Evolutionary conservation across 2,888 invertebrate species (phyloP).

Genomic region (Synanthedon tipuliformis): DNA sequence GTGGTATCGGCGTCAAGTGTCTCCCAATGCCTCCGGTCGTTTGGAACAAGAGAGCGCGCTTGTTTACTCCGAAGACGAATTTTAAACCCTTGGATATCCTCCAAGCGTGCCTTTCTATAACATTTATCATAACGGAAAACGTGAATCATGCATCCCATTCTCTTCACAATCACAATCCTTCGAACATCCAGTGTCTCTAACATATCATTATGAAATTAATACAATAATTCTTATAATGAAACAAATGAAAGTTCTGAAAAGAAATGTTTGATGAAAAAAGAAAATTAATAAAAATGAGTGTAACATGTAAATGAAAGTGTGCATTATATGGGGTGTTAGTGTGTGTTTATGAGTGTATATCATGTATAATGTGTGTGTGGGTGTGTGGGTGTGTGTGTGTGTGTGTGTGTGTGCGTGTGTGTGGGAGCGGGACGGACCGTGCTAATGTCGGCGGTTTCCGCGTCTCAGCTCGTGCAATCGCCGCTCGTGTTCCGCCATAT

Average conservation of each 20-base stretch:
- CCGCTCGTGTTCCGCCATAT: constrained; percentile 88
- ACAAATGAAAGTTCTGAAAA: constrained; percentile 1
- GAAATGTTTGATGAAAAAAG: too few species aligned
- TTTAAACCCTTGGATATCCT: constrained; percentile 64
- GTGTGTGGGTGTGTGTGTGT: constrained; percentile 8
- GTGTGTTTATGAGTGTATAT: constrained; percentile 1
- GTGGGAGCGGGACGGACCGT: constrained; percentile 54
- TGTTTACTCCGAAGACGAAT: constrained; percentile 49
- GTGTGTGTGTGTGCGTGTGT: constrained; percentile 10
- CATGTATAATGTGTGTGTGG: constrained; percentile 19
- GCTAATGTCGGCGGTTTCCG: constrained; percentile 63
- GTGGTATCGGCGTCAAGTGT: constrained; percentile 11
- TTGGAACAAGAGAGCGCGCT: constrained; percentile 39
- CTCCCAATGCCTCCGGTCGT: constrained; percentile 29
- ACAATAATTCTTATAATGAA: neutral
- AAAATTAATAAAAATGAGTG: too few species aligned
- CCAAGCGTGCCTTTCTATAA: constrained; percentile 68
- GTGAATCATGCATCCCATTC: constrained; percentile 22
- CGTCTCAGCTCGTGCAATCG: constrained; percentile 79
- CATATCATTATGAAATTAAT: constrained; percentile 16
- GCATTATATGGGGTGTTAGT: neutral
- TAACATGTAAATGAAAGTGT: neutral
- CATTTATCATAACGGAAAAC: constrained; percentile 63
- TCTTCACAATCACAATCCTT: constrained; percentile 13
- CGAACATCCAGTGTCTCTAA: constrained; percentile 28